A percentile compares a stretch with the other conserved stretches of the same genome.
These are phyloP conservation scores for Drosophila chauvacae DNA, from an alignment of 1,140 invertebrate genomes.

Conservation along the genomic window DNA sequence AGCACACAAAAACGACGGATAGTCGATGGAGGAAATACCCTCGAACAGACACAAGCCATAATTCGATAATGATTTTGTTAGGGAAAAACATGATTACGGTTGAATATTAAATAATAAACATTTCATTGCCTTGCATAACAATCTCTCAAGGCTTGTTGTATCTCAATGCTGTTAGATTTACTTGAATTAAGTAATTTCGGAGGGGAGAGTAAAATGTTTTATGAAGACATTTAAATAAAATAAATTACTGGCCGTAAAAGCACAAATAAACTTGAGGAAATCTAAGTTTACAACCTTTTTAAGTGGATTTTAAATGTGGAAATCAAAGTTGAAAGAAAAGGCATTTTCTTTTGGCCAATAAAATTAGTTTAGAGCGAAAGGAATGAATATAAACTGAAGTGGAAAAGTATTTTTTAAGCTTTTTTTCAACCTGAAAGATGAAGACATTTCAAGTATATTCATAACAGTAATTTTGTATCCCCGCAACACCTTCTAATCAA, in stretches of 20 bases:
- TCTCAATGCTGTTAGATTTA: background rate
- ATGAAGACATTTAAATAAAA: constrained; percentile 10
- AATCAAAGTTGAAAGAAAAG: background rate
- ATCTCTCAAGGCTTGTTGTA: constrained; percentile 6
- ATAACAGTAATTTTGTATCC: background rate
- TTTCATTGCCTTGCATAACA: constrained; percentile 24
- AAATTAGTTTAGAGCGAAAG: background rate
- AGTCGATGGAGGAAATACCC: constrained; percentile 40
- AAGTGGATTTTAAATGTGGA: constrained; percentile 1
- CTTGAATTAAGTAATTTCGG: background rate
- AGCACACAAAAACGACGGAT: background rate
- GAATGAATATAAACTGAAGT: background rate
- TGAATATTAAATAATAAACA: constrained; percentile 38
- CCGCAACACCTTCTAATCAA: constrained; percentile 6
- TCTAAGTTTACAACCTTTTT: background rate
- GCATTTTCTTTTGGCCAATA: background rate
- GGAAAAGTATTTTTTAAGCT: background rate
- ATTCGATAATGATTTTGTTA: constrained; percentile 29
- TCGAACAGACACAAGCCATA: constrained; percentile 13
- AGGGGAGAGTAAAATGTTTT: background rate
- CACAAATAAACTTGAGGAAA: background rate
- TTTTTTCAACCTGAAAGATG: background rate
- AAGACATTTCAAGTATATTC: background rate
- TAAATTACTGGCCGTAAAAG: constrained; percentile 5
- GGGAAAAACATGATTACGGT: constrained; percentile 17